Conservation (phyloP, 2,113 vertebrate species). For the Aythya baeri region DNA sequence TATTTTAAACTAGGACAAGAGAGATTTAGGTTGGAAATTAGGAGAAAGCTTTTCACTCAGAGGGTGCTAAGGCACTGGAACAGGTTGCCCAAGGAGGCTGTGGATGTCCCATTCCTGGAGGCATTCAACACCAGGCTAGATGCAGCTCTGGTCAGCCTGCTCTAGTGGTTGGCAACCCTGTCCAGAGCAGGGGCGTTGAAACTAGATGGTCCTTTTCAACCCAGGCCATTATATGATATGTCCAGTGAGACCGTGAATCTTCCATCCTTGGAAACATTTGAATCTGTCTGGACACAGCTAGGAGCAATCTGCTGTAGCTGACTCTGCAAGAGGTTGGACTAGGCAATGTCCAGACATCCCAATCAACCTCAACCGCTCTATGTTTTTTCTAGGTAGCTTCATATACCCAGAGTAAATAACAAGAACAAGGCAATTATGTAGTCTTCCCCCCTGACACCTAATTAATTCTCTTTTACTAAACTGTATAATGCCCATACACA, state of each 20-base stretch:
- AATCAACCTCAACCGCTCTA: background rate
- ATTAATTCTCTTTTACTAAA: background rate
- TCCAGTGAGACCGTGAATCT: background rate
- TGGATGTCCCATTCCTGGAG: no score
- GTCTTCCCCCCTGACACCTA: background rate
- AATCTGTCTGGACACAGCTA: background rate
- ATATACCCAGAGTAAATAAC: background rate
- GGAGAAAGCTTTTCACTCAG: no score
- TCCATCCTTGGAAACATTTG: background rate
- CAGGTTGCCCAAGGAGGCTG: background rate
- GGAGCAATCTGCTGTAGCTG: background rate
- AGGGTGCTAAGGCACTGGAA: background rate
- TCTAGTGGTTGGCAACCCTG: no score
- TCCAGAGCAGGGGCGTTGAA: no score
- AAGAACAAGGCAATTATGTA: background rate
- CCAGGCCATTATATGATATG: no score
- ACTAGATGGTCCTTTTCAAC: no score
- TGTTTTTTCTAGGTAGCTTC: background rate
- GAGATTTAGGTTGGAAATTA: no score
- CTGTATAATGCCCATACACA: background rate
- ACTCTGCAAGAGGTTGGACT: accelerated
- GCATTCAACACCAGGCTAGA: no score
- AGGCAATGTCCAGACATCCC: background rate
- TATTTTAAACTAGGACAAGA: no score
- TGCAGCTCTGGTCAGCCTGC: no score